These are phyloP conservation scores for Penaeus indicus DNA, from an alignment of 1,140 invertebrate species.

Conservation along the genomic window DNA sequence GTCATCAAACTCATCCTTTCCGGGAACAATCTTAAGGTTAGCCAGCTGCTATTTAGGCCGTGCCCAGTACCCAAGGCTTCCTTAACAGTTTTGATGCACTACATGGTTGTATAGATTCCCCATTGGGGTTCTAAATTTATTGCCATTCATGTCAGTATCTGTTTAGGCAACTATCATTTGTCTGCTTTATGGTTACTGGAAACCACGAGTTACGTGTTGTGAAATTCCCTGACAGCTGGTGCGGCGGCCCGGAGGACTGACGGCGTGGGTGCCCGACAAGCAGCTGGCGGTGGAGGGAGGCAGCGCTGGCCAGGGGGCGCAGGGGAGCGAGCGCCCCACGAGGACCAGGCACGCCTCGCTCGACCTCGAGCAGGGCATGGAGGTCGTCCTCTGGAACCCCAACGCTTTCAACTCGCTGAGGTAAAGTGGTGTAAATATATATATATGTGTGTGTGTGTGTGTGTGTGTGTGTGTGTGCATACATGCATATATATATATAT, in stretches of 20 bases:
- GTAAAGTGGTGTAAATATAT: not conserved
- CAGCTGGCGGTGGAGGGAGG: not conserved
- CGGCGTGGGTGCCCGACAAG: constrained; percentile 63
- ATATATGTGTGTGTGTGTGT: too few relatives aligned
- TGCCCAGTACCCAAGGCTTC: not conserved
- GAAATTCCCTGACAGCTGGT: constrained; percentile 44
- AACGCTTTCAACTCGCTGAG: constrained; percentile 15
- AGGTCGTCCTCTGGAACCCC: constrained; percentile 56
- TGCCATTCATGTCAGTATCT: too few relatives aligned
- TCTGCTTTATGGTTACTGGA: too few relatives aligned
- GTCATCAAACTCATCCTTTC: constrained; percentile 74
- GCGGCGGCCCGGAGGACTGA: constrained; percentile 63
- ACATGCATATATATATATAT: too few relatives aligned
- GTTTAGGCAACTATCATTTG: too few relatives aligned
- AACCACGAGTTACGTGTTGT: too few relatives aligned
- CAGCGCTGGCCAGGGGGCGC: not conserved
- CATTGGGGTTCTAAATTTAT: too few relatives aligned
- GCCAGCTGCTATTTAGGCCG: not conserved
- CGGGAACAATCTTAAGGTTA: constrained; percentile 65
- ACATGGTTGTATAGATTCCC: not conserved
- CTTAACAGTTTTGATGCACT: not conserved
- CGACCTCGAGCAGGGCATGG: constrained; percentile 45
- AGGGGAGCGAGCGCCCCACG: not conserved
- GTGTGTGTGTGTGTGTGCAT: too few relatives aligned
- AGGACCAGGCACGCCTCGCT: constrained; percentile 58